Conservation (phyloP, 2,113 vertebrate genomes). For the Ptilonorhynchus violaceus region DNA sequence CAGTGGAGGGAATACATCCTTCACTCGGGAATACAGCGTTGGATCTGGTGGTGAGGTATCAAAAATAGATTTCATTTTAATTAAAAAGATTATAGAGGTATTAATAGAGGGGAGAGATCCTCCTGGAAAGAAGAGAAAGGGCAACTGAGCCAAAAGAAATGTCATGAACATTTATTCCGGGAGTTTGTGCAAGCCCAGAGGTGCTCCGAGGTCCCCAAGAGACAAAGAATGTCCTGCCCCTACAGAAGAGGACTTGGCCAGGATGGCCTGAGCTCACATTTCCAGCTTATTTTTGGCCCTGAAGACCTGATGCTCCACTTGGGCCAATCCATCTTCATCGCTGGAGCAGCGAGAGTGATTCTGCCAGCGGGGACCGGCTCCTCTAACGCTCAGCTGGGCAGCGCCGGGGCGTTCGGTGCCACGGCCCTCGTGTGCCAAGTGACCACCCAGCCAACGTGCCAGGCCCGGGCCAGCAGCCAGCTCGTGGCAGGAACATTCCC, state of each 20-base stretch:
- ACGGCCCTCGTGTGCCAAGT: background rate
- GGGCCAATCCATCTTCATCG: constrained; percentile 20
- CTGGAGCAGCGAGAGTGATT: background rate
- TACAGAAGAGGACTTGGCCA: background rate
- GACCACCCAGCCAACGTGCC: background rate
- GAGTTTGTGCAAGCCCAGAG: background rate
- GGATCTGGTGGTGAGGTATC: background rate
- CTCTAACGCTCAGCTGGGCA: background rate
- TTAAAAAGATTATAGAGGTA: background rate
- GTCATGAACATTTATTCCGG: background rate
- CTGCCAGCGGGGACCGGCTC: background rate
- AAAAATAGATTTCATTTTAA: constrained; percentile 54
- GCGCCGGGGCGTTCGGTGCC: background rate
- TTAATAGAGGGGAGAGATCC: background rate
- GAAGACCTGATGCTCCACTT: background rate
- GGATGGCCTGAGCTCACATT: background rate
- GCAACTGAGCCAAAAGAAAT: background rate
- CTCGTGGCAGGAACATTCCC: background rate
- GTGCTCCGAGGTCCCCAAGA: background rate
- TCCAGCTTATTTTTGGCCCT: background rate
- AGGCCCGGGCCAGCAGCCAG: background rate
- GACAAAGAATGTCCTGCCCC: fast-evolving
- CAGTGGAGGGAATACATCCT: background rate
- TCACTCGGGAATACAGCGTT: background rate
- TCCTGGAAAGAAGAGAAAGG: background rate